These are phyloP conservation scores for Scarus forsteni DNA, from an alignment of 2,797 vertebrate species.

Conservation along the genomic window DNA sequence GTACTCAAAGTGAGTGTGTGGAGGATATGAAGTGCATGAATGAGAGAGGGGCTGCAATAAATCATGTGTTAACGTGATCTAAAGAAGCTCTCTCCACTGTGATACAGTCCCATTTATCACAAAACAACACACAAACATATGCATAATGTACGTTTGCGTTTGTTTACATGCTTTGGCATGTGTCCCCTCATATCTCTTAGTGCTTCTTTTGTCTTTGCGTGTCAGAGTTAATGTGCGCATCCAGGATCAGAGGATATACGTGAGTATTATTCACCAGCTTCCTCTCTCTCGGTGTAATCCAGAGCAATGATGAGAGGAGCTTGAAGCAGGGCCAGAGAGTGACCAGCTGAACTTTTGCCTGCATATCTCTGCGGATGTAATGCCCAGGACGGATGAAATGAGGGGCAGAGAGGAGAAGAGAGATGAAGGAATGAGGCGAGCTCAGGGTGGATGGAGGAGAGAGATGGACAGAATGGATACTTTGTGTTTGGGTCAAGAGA, in stretches of 20 bases:
- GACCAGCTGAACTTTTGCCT: constrained; percentile 54
- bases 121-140: constrained; percentile 32
- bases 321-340: constrained; percentile 51
- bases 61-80: constrained; percentile 63
- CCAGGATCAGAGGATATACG: constrained; percentile 16
- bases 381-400: background rate
- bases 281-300: constrained; percentile 34
- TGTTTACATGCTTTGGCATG: constrained; percentile 2
- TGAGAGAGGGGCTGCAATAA: constrained; percentile 45
- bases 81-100: constrained; percentile 51
- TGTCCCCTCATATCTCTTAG: constrained; percentile 6
- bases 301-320: constrained; percentile 45
- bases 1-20: constrained; percentile 11
- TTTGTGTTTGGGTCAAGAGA: constrained; percentile 55
- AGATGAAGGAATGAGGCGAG: background rate
- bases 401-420: background rate
- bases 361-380: constrained; percentile 26
- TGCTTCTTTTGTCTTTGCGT: constrained; percentile 14
- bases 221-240: constrained; percentile 5
- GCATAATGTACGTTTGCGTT: too few relatives aligned
- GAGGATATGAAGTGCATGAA: constrained; percentile 35
- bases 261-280: constrained; percentile 20
- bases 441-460: constrained; percentile 1
- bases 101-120: constrained; percentile 57
- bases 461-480: constrained; percentile 33